Evolutionary conservation across 2,888 invertebrate genomes (phyloP), one percentile per base, ranked within the genome.

Genomic region (Parasteatoda lunata): DNA sequence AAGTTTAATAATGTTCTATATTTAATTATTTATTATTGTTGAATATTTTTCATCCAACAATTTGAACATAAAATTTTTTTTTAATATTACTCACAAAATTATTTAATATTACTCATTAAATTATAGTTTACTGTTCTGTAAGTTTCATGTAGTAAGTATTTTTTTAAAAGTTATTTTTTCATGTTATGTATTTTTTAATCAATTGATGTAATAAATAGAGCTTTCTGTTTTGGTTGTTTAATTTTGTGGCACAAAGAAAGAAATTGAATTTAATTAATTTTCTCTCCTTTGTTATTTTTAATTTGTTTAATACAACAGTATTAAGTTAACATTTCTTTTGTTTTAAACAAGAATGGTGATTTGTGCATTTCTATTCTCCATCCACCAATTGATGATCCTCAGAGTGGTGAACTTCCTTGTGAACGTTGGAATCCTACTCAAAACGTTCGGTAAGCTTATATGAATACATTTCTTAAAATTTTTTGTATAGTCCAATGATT

Each of bases 391-490:
- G 99, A 99, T 93, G 99, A 99, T 93, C 99, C 99, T 64, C 99
- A 99, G 92, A 98, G 98, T 91, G 99, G 99, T 49, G 99, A 99
- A 93, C 93, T 99, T 91, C 98, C 99, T 0, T 99, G 98, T 93
- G 99, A 99, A 93, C 95, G 99, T 92, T 99, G 99, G 99, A 99
- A 99, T 94, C 99, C 99, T 80, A 99, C 99, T 90, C 99, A 99
- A 93, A 99, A 97, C 91, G 99, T 99, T 91, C 96, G 92, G 95
- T 94, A 91, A 89, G 90, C 64, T 47, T 48, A 8, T 70, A 30
- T 30, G 2, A 30, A 30, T 30, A 30, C 0, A 30, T 30, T 30
- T 30, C 30, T 30, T 30, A 30, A 30, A 30, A 30, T 30, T 30
- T 30, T 30, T 30, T 30, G 30, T 30, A 30, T 30, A 30, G 30